These are phyloP conservation scores for Enteromius paludinosus DNA, from an alignment of 2,797 vertebrate genomes.

Conservation along the genomic window DNA sequence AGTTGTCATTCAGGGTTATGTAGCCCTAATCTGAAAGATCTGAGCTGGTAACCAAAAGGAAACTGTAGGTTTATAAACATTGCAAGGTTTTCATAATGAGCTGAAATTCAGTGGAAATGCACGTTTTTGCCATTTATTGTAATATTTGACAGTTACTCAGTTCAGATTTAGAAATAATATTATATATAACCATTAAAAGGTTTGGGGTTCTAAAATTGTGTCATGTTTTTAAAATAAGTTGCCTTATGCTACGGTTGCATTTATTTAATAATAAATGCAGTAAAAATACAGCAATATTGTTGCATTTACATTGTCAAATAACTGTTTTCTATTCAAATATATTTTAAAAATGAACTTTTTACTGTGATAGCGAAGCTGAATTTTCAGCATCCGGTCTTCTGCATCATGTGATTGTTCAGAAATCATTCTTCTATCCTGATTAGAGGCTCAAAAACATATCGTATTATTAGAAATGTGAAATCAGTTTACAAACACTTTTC, in stretches of 20 bases:
- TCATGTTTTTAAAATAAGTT: neutral
- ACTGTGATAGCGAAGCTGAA: neutral
- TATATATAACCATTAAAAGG: neutral
- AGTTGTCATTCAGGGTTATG: neutral
- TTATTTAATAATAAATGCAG: neutral
- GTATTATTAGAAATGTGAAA: no score
- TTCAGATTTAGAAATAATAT: neutral
- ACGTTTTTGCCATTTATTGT: neutral
- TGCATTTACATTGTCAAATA: neutral
- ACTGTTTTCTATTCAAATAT: neutral
- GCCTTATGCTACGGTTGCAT: neutral
- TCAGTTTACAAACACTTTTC: no score
- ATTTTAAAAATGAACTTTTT: neutral
- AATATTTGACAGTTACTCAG: neutral
- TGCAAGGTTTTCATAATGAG: neutral
- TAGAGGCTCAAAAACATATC: neutral
- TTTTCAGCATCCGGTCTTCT: neutral
- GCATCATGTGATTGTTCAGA: neutral
- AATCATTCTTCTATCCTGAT: neutral
- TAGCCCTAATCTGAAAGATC: neutral
- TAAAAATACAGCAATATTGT: neutral
- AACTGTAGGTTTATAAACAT: neutral
- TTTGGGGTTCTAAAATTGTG: neutral
- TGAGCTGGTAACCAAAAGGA: neutral
- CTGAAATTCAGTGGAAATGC: neutral